Conservation (phyloP, 1,140 invertebrate genomes). For the Drosophila obscura region DNA sequence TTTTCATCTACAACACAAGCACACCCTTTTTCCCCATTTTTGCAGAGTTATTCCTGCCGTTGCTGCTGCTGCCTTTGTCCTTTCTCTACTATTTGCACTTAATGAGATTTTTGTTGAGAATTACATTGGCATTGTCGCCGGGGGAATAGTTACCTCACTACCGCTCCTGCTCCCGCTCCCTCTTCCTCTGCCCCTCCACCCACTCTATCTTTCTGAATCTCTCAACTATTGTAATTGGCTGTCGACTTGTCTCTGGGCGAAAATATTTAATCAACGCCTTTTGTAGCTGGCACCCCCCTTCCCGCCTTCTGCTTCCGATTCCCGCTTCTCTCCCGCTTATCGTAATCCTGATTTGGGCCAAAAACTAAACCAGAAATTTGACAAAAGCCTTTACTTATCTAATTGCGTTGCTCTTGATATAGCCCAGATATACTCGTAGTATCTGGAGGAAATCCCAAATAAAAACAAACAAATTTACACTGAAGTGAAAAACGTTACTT, state of each 20-base stretch:
- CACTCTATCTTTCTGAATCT: not conserved
- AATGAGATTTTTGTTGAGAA: conserved; percentile 77
- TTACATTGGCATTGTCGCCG: conserved; percentile 52
- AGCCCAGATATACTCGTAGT: conserved; percentile 14
- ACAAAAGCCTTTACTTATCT: conserved; percentile 46
- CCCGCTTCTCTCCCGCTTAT: not conserved
- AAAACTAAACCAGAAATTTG: conserved; percentile 60
- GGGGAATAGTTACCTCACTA: conserved; percentile 4
- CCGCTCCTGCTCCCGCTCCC: not conserved
- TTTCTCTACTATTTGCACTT: conserved; percentile 47
- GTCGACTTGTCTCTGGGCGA: conserved; percentile 64
- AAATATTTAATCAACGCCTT: conserved; percentile 80
- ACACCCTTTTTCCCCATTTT: conserved; percentile 10
- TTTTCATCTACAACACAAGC: conserved; percentile 6
- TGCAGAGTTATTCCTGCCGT: conserved; percentile 4
- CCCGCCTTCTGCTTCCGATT: too few species aligned
- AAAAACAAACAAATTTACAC: not conserved
- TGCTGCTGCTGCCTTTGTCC: not conserved
- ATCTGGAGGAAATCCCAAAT: not conserved
- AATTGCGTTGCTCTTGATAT: conserved; percentile 20
- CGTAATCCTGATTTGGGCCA: conserved; percentile 24
- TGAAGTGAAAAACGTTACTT: not conserved
- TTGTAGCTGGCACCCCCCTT: conserved; percentile 43
- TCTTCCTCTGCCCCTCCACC: not conserved
- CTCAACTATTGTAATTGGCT: conserved; percentile 59